Base-by-base conservation (phyloP, 2,888 invertebrate species). In the Zaprionus bogoriensis region DNA sequence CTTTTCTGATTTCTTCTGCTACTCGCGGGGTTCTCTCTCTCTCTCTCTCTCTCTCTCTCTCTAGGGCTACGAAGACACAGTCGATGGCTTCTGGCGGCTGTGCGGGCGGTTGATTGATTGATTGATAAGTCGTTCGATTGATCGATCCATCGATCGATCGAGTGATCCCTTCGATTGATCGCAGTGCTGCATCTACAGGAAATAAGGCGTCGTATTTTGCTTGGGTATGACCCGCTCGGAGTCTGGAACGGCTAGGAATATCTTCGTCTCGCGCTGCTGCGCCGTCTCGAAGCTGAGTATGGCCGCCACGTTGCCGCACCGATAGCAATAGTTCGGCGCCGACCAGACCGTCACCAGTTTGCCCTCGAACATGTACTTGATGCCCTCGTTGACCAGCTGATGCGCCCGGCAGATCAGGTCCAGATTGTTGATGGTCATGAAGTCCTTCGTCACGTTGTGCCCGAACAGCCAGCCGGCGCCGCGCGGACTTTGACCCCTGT, bases 391-490 rank as follows among this genome's bases (percentile, higher is more conserved):
- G 22, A 99, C 99, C 88, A 99, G 93, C 91, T 99, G 99, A 93
- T 99, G 99, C 38, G 99, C 99, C 87, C 99, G 93, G 91, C 99
- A 99, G 88, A 99, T 98, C 79, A 99, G 92, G 87, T 95, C 95
- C 79, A 99, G 93, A 87, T 95, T 94, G 92, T 99, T 99, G 74
- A 97, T 95, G 86, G 95, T 93, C 94, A 99, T 97, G 92, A 99
- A 99, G 91, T 96, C 95, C 89, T 97, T 95, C 41, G 98, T 98
- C 44, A 99, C 98, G 90, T 95, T 95, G 77, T 96, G 95, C 27
- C 99, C 99, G 92, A 99, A 99, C 46, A 99, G 92, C 97, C 98
- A 99, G 10, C 99, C 99, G 52, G 99, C 99, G 28, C 99, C 99
- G 77, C 99, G 93, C 0, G 99, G 98, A 92, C 98, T 98, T 53